Conservation (phyloP, 2,888 invertebrate genomes). For the Drosophila rubida region DNA sequence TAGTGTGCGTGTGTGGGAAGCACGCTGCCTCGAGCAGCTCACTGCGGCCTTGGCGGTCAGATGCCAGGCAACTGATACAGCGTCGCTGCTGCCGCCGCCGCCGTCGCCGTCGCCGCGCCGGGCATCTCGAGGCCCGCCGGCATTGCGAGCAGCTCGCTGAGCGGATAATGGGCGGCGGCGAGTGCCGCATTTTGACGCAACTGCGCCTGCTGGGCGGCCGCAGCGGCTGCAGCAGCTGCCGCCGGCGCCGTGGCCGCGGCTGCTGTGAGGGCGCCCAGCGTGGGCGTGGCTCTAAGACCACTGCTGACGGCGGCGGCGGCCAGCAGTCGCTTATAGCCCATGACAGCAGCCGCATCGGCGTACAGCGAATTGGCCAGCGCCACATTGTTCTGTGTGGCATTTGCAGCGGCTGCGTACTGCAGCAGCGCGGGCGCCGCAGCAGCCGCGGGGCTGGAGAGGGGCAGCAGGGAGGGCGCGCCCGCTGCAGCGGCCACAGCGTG, state of each 20-base stretch:
- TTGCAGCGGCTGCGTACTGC: conserved; percentile 87
- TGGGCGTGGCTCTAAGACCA: conserved; percentile 76
- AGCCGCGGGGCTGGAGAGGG: conserved; percentile 56
- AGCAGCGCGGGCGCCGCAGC: conserved; percentile 84
- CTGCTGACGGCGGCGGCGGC: conserved; percentile 84
- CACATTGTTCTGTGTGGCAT: conserved; percentile 85
- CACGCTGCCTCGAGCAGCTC: conserved; percentile 11
- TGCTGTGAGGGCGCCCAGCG: conserved; percentile 82
- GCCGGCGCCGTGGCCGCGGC: conserved; percentile 72
- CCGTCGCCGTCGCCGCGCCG: conserved; percentile 83
- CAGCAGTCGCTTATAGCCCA: conserved; percentile 84
- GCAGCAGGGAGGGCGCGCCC: conserved; percentile 62
- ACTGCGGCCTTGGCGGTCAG: conserved; percentile 86
- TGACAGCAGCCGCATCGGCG: conserved; percentile 84
- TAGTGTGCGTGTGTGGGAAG: conserved; percentile 6
- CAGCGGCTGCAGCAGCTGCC: conserved; percentile 72
- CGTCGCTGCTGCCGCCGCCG: conserved; percentile 85
- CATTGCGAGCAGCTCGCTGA: conserved; percentile 90
- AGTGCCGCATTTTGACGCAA: conserved; percentile 79
- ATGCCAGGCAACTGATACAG: conserved; percentile 91
- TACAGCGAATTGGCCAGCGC: conserved; percentile 85
- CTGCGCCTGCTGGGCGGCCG: conserved; percentile 80
- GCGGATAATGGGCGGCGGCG: conserved; percentile 87
- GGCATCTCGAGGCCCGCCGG: conserved; percentile 89
- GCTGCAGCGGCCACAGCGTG: conserved; percentile 73